These are phyloP conservation scores for Ganaspis sp. DNA, from an alignment of 1,140 invertebrate species.

Conservation along the genomic window DNA sequence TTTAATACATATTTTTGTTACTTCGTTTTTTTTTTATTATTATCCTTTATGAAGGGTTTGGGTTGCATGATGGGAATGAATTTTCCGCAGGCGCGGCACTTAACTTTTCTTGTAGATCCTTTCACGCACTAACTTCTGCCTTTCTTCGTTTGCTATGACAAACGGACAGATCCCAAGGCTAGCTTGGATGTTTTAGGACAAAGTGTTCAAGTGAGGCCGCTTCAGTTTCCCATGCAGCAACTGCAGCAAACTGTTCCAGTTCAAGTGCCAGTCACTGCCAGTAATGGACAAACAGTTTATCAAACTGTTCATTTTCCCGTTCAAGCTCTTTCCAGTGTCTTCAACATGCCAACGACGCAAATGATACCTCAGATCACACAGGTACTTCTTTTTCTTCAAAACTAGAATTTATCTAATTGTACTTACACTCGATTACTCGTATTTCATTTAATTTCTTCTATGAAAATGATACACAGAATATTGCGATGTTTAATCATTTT, in stretches of 20 bases:
- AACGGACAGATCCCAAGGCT: constrained; percentile 58
- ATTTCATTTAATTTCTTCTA: no score
- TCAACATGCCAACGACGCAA: constrained; percentile 79
- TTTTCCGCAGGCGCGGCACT: constrained; percentile 1
- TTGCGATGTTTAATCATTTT: no score
- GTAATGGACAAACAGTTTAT: constrained; percentile 93
- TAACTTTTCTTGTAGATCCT: constrained; percentile 35
- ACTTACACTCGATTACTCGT: no score
- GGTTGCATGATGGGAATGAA: constrained; percentile 9
- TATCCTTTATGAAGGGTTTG: background rate
- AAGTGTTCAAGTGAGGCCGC: constrained; percentile 84
- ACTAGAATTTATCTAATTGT: no score
- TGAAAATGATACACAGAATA: no score
- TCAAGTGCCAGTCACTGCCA: constrained; percentile 92
- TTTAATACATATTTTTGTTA: background rate
- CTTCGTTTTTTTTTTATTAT: background rate
- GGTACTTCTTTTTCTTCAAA: no score
- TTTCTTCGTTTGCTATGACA: constrained; percentile 29
- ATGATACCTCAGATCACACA: constrained; percentile 86
- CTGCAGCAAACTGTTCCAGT: constrained; percentile 89
- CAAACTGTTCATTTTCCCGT: constrained; percentile 95
- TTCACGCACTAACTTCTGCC: constrained; percentile 45
- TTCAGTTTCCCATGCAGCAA: constrained; percentile 87
- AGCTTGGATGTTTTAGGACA: constrained; percentile 78
- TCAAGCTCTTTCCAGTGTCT: constrained; percentile 81